Evolutionary conservation across 1,140 invertebrate species (phyloP).

Genomic region (Ephestia elutella): DNA sequence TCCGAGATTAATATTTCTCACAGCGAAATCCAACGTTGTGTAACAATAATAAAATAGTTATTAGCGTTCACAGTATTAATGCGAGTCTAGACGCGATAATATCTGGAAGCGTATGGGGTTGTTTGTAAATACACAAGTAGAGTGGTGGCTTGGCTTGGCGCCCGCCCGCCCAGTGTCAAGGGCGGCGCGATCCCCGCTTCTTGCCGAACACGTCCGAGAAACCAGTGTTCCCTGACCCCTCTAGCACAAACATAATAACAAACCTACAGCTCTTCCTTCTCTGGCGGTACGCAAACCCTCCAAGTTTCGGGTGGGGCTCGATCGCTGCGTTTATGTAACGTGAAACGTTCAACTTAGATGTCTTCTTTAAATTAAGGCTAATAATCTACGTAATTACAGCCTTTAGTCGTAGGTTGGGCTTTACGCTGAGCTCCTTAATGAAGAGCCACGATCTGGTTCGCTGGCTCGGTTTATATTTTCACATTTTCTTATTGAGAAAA

Average conservation of each 20-base stretch:
- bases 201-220: conserved; percentile 12
- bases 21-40: neutral
- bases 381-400: conserved; percentile 26
- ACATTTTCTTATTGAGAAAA: neutral
- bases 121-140: conserved; percentile 26
- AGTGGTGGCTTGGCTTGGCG: conserved; percentile 11
- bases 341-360: conserved; percentile 22
- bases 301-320: conserved; percentile 19
- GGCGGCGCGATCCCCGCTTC: conserved; percentile 22
- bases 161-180: conserved; percentile 34
- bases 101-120: conserved; percentile 11
- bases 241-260: conserved; percentile 14
- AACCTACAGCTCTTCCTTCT: conserved; percentile 20
- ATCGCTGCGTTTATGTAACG: conserved; percentile 20
- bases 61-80: neutral
- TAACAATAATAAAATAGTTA: neutral
- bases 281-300: conserved; percentile 15
- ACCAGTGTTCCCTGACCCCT: conserved; percentile 16
- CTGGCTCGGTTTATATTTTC: neutral
- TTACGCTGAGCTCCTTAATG: conserved; percentile 14
- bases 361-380: conserved; percentile 29
- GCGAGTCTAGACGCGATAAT: conserved; percentile 13
- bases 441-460: conserved; percentile 12
- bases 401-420: conserved; percentile 12
- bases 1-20: neutral